These are phyloP conservation scores for Xanthia togata DNA, from an alignment of 2,888 invertebrate genomes.

Conservation along the genomic window DNA sequence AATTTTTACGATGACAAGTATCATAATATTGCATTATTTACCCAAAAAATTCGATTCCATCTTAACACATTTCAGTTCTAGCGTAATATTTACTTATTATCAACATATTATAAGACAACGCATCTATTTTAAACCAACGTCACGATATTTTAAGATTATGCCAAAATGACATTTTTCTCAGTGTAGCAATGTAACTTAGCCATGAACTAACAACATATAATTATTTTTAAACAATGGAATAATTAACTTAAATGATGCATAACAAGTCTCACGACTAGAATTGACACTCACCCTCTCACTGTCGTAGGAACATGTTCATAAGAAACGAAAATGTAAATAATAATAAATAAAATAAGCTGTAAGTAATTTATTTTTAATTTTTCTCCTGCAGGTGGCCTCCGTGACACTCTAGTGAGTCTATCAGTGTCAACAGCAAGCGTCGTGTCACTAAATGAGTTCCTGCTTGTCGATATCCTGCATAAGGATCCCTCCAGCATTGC, in stretches of 20 bases:
- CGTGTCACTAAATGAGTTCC: constrained; percentile 93
- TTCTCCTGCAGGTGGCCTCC: constrained; percentile 78
- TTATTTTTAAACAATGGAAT: constrained; percentile 10
- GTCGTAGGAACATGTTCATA: not conserved
- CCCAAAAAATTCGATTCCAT: too few relatives aligned
- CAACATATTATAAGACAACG: too few relatives aligned
- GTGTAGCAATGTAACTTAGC: too few relatives aligned
- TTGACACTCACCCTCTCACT: not conserved
- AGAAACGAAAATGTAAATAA: not conserved
- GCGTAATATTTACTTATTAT: too few relatives aligned
- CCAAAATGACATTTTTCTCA: too few relatives aligned
- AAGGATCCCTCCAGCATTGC: constrained; percentile 89
- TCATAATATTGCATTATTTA: too few relatives aligned
- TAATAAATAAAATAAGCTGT: not conserved
- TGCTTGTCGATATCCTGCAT: constrained; percentile 96
- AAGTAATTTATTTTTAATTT: not conserved
- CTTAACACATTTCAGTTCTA: too few relatives aligned
- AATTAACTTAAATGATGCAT: not conserved
- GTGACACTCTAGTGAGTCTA: constrained; percentile 92
- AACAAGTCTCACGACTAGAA: not conserved
- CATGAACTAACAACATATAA: not conserved
- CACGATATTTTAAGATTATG: too few relatives aligned
- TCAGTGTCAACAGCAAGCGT: constrained; percentile 92
- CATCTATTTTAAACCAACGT: too few relatives aligned
- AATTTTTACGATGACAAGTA: too few relatives aligned